Conservation (phyloP, 2,113 vertebrate species). For the Nycticorax nycticorax region DNA sequence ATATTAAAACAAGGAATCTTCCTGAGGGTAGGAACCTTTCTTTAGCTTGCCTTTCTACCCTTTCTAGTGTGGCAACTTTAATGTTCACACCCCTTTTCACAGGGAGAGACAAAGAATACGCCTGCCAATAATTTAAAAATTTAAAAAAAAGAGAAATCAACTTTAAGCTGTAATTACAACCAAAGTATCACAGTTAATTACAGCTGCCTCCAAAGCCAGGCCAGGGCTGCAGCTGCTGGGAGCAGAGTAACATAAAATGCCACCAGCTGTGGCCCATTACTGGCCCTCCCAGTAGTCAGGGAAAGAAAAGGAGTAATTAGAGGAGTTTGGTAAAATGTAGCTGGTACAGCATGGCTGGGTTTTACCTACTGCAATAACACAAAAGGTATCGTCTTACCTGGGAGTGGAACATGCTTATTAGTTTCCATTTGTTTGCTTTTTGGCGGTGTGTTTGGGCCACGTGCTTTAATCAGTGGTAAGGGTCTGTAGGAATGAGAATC, state of each 20-base stretch:
- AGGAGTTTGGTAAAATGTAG: constrained; percentile 50
- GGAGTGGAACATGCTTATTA: neutral
- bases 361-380: constrained; percentile 58
- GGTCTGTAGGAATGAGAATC: neutral
- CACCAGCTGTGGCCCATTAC: constrained; percentile 68
- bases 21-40: neutral
- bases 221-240: constrained; percentile 22
- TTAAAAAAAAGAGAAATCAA: neutral
- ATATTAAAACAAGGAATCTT: neutral
- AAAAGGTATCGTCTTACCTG: neutral
- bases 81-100: neutral
- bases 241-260: constrained; percentile 22
- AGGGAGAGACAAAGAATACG: neutral
- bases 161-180: neutral
- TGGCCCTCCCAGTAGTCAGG: constrained; percentile 47
- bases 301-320: constrained; percentile 56
- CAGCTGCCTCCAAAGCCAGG: constrained; percentile 18
- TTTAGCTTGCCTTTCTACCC: neutral
- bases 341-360: neutral
- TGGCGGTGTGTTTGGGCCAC: neutral
- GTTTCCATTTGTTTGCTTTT: neutral
- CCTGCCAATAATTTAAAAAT: neutral
- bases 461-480: constrained; percentile 4
- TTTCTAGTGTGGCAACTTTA: neutral
- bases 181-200: constrained; percentile 33